A percentile compares a stretch with the other conserved stretches of the same genome.
phyloP scores from a whole-genome alignment of 1,140 invertebrate species.

The Heliconius melpomene region DNA sequence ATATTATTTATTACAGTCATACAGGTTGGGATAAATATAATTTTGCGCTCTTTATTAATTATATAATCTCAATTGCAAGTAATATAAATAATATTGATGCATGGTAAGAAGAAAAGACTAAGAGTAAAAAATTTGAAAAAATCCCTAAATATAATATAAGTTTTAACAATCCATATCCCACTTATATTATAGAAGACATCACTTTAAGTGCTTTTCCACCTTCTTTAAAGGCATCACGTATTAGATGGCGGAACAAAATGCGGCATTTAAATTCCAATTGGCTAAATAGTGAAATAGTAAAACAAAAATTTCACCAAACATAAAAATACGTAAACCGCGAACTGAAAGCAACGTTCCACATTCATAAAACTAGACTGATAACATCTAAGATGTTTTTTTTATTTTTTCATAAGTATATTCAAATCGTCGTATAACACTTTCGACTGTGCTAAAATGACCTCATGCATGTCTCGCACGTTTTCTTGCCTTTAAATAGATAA shows the following conservation, averaged over 20 bases:
- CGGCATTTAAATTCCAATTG: neutral
- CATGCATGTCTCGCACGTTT: neutral
- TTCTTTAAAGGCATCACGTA: neutral
- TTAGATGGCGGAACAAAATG: neutral
- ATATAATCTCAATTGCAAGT: too few species aligned
- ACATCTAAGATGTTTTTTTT: conserved; percentile 31
- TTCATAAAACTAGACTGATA: conserved; percentile 43
- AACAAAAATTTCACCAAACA: conserved; percentile 37
- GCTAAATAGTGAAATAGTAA: conserved; percentile 7
- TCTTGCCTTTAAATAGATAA: conserved; percentile 9
- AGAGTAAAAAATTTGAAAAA: too few species aligned
- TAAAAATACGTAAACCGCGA: conserved; percentile 26
- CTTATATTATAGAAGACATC: neutral
- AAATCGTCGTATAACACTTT: conserved; percentile 50
- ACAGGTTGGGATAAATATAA: too few species aligned
- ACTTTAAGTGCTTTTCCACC: neutral
- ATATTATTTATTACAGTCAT: too few species aligned
- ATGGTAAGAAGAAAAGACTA: too few species aligned
- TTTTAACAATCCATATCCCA: neutral
- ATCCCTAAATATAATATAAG: too few species aligned
- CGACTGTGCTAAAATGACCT: conserved; percentile 33
- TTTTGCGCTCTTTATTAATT: too few species aligned
- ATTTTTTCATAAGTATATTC: conserved; percentile 47
- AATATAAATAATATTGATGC: too few species aligned
- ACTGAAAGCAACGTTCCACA: conserved; percentile 39